A percentile compares a stretch with the other conserved stretches of the same genome.
These are phyloP conservation scores for Baccha elongata DNA, from an alignment of 2,888 invertebrate genomes.

Conservation along the genomic window DNA sequence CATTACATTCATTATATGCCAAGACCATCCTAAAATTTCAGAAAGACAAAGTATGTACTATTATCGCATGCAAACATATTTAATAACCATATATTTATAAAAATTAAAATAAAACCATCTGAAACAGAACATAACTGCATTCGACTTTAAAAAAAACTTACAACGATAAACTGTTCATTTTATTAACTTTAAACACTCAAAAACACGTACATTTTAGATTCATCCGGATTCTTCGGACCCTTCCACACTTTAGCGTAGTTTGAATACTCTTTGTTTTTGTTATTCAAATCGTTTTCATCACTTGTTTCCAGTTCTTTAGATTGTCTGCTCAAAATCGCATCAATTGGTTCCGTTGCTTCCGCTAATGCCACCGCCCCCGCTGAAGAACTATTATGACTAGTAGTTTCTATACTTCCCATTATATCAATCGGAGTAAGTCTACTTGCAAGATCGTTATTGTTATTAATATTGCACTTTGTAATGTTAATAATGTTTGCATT, in stretches of 20 bases:
- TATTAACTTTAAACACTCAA: not conserved
- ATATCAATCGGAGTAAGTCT: constrained; percentile 74
- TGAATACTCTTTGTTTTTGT: constrained; percentile 79
- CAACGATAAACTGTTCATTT: constrained; percentile 23
- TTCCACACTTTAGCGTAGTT: constrained; percentile 83
- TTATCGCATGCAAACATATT: constrained; percentile 46
- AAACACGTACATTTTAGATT: constrained; percentile 81
- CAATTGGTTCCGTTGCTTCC: constrained; percentile 48
- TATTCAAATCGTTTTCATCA: constrained; percentile 72
- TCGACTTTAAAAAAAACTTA: constrained; percentile 24
- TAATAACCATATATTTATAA: constrained; percentile 3
- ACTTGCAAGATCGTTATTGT: constrained; percentile 70
- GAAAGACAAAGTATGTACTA: too few relatives aligned
- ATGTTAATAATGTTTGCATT: constrained; percentile 67
- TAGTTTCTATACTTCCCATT: constrained; percentile 74
- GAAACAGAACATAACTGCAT: constrained; percentile 29
- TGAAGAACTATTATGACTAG: constrained; percentile 56
- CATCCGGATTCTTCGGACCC: constrained; percentile 82
- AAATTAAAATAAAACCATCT: constrained; percentile 12
- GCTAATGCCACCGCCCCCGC: constrained; percentile 1
- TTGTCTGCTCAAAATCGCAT: constrained; percentile 54
- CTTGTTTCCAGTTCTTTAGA: constrained; percentile 44
- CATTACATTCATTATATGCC: too few relatives aligned
- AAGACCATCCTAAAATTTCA: too few relatives aligned
- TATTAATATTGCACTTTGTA: constrained; percentile 66